Percentiles rank a stretch among this genome's conserved stretches.
Evolutionary conservation across 1,140 invertebrate genomes (phyloP).

Genomic region (Wiebesia pumilae): DNA sequence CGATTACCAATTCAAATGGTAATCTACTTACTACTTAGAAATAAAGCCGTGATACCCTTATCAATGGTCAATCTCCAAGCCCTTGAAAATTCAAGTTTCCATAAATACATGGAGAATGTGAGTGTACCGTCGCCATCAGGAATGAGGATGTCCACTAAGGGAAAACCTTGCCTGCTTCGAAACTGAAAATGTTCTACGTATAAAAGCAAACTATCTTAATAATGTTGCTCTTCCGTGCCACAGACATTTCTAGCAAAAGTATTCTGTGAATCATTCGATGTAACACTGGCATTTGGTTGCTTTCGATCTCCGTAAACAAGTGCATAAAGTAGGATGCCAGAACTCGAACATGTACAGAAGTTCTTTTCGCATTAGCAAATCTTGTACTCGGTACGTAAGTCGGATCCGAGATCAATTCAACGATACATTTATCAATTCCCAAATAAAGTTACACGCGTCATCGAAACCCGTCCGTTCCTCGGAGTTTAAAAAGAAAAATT

Average conservation of each 20-base stretch:
- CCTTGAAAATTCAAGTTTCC: neutral
- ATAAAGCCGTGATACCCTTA: neutral
- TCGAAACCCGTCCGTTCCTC: no score
- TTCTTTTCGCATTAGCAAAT: no score
- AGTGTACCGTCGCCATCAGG: neutral
- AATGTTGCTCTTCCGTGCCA: neutral
- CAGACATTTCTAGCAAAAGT: neutral
- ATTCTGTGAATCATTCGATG: neutral
- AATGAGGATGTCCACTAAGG: neutral
- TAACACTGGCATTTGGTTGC: no score
- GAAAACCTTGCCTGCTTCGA: neutral
- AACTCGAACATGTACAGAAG: no score
- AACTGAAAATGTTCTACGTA: neutral
- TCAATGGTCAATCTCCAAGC: neutral
- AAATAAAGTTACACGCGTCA: no score
- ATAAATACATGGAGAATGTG: neutral
- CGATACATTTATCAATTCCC: no score
- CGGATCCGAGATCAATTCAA: no score
- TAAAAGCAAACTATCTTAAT: neutral
- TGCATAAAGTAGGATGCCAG: no score
- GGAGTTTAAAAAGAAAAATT: neutral
- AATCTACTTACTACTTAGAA: neutral
- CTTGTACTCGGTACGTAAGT: no score
- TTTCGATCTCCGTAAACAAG: no score
- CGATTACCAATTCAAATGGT: no score